A percentile compares a stretch with the other conserved stretches of the same genome.
Evolutionary conservation across 2,888 invertebrate genomes (phyloP).

Genomic region (Sympetrum striolatum): DNA sequence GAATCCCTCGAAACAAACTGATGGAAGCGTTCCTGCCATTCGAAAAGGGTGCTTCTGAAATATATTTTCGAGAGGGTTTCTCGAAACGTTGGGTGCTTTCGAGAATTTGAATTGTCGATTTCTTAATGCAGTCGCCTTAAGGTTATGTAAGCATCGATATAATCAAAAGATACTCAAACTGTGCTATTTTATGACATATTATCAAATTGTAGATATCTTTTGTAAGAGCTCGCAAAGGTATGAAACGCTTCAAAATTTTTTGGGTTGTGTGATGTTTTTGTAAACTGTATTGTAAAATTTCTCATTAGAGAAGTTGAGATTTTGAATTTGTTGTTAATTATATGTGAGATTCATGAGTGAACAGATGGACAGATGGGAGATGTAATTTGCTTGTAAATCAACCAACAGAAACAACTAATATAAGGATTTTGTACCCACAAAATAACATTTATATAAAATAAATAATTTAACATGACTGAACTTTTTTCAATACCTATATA

Average conservation of each 20-base stretch:
- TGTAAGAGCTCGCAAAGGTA: background rate
- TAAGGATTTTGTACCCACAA: constrained; percentile 32
- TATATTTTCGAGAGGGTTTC: background rate
- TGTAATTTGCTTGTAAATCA: constrained; percentile 24
- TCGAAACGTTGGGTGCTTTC: background rate
- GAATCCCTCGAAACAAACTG: background rate
- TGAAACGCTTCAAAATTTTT: constrained; percentile 12
- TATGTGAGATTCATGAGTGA: background rate
- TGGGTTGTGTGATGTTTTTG: background rate
- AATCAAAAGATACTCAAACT: background rate
- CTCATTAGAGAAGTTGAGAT: background rate
- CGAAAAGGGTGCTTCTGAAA: background rate
- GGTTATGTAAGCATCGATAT: background rate
- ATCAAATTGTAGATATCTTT: background rate
- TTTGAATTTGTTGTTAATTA: constrained; percentile 11
- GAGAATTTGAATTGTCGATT: background rate
- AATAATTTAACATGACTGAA: constrained; percentile 3
- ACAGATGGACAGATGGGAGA: background rate
- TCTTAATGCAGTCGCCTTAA: background rate
- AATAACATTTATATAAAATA: constrained; percentile 36
- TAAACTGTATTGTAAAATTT: background rate
- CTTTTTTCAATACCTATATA: background rate
- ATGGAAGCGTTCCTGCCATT: background rate
- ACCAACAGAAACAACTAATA: background rate
- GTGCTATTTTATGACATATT: background rate